These are phyloP conservation scores for Doryteuthis pealeii DNA, from an alignment of 1,140 invertebrate species.

Conservation along the genomic window DNA sequence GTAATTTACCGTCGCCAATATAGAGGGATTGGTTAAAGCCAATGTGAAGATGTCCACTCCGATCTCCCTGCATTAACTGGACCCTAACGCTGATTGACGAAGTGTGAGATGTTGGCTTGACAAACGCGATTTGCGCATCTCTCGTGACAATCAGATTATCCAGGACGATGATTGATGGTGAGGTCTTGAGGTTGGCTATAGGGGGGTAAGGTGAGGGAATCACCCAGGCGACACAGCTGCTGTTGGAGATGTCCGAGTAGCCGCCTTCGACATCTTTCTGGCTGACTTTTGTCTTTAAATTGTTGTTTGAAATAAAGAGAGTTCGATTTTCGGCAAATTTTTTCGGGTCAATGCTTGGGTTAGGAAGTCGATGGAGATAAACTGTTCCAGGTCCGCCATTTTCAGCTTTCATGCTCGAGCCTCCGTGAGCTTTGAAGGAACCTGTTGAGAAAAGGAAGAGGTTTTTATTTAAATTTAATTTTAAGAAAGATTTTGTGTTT, in stretches of 20 bases:
- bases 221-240: constrained; percentile 39
- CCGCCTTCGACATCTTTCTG: constrained; percentile 31
- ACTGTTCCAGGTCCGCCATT: constrained; percentile 45
- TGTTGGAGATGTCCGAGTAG: constrained; percentile 27
- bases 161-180: constrained; percentile 17
- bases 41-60: constrained; percentile 43
- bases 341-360: constrained; percentile 1
- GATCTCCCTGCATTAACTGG: constrained; percentile 36
- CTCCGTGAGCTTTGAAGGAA: constrained; percentile 36
- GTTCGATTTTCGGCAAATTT: constrained; percentile 38
- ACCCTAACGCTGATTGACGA: constrained; percentile 25
- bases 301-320: constrained; percentile 37
- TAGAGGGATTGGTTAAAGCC: constrained; percentile 46
- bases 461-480: background rate
- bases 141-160: constrained; percentile 36
- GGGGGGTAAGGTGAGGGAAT: constrained; percentile 35
- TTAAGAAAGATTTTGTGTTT: background rate
- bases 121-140: constrained; percentile 37
- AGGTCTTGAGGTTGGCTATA: constrained; percentile 22
- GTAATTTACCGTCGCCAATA: constrained; percentile 39
- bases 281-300: constrained; percentile 25
- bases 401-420: constrained; percentile 35
- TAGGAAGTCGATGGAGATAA: constrained; percentile 42
- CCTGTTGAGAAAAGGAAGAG: constrained; percentile 26
- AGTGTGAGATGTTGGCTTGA: constrained; percentile 23